These are phyloP conservation scores for Ammodramus savannarum DNA, from an alignment of 2,113 vertebrate species.

Conservation along the genomic window DNA sequence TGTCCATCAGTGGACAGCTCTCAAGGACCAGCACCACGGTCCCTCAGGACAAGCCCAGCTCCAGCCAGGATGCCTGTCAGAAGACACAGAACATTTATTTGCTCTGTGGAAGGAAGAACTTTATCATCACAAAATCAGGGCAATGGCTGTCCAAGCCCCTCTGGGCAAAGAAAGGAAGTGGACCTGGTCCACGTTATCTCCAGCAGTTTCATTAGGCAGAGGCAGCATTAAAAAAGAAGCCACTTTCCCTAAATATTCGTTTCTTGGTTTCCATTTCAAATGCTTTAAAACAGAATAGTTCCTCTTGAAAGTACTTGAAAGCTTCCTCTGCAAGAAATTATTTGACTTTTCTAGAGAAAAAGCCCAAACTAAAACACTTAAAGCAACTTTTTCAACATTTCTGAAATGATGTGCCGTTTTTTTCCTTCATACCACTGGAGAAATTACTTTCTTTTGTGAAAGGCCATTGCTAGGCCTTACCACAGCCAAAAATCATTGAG, in stretches of 20 bases:
- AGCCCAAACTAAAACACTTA: background rate
- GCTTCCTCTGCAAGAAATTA: background rate
- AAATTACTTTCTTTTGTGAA: background rate
- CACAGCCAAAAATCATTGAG: background rate
- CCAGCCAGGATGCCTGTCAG: background rate
- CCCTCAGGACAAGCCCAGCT: background rate
- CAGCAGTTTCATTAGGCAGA: background rate
- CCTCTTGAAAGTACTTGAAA: background rate
- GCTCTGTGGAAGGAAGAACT: background rate
- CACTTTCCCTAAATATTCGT: background rate
- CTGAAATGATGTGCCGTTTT: background rate
- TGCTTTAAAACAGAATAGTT: background rate
- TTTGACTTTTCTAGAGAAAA: background rate
- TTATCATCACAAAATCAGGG: background rate
- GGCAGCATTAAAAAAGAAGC: background rate
- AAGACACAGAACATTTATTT: background rate
- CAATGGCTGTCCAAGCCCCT: background rate
- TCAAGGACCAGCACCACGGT: fast-evolving
- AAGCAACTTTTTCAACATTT: background rate
- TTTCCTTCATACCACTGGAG: background rate
- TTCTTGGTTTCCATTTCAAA: background rate
- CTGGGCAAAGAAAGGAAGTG: background rate
- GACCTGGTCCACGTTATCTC: background rate
- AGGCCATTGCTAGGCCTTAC: background rate
- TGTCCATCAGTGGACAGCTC: background rate